Conservation (phyloP, 1,140 invertebrate species). For the Metopolophium dirhodum region DNA sequence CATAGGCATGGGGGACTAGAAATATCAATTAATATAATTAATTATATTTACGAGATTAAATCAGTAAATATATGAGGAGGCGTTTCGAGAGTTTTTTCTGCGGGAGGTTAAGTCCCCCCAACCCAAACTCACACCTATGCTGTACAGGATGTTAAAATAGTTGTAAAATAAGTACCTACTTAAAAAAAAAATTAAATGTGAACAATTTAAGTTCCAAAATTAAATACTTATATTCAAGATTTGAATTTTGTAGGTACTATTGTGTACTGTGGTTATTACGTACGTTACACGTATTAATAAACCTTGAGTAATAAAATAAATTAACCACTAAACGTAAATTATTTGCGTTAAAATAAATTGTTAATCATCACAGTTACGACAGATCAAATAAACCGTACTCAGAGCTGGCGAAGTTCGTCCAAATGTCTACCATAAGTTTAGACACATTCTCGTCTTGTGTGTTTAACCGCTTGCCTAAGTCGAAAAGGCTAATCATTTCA, state of each 20-base stretch:
- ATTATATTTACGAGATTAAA: too few relatives aligned
- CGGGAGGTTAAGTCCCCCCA: too few relatives aligned
- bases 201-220: background rate
- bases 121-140: too few relatives aligned
- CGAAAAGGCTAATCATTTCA: slow-evolving; percentile 25
- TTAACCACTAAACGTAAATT: background rate
- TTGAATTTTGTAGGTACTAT: background rate
- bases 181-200: too few relatives aligned
- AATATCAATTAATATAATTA: too few relatives aligned
- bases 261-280: background rate
- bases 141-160: too few relatives aligned
- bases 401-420: slow-evolving; percentile 21
- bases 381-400: background rate
- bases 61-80: too few relatives aligned
- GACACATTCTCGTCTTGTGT: background rate
- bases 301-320: background rate
- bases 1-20: too few relatives aligned
- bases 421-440: background rate
- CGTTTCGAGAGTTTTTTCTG: too few relatives aligned
- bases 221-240: background rate
- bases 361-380: background rate
- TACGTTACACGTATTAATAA: background rate
- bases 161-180: too few relatives aligned
- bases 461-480: slow-evolving; percentile 1
- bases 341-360: background rate